Evolutionary conservation across 37 sponge, comb jelly and placozoan genomes (phyloP).

Genomic region (Eunapius fragilis): DNA sequence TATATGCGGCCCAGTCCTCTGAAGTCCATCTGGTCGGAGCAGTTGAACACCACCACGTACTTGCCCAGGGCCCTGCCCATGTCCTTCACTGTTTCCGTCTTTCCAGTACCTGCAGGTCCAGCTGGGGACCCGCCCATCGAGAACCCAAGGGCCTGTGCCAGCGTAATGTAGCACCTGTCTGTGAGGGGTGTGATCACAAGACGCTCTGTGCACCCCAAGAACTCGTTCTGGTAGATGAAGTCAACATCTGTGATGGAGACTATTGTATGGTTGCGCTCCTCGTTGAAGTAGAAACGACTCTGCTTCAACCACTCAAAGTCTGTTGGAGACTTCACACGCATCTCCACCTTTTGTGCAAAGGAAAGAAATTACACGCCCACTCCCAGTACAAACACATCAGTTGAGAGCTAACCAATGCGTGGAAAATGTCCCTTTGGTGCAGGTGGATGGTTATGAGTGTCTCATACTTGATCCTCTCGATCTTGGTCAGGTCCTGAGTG

Average conservation of each 20-base stretch:
- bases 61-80: conserved; percentile 98
- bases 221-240: conserved; percentile 98
- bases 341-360: conserved; percentile 56
- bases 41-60: conserved; percentile 99
- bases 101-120: conserved; percentile 93
- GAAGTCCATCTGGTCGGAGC: conserved; percentile 99
- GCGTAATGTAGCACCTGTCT: conserved; percentile 98
- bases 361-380: background rate
- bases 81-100: conserved; percentile 96
- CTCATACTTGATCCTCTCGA: conserved; percentile 89
- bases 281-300: conserved; percentile 96
- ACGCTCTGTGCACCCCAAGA: conserved; percentile 98
- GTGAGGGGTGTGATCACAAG: conserved; percentile 99
- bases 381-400: too few species aligned
- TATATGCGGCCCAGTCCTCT: conserved; percentile 97
- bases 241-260: conserved; percentile 97
- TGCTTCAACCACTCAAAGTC: conserved; percentile 99
- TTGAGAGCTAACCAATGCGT: conserved; percentile 80
- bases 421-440: conserved; percentile 99
- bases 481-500: conserved; percentile 85
- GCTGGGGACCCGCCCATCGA: conserved; percentile 98
- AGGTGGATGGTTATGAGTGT: conserved; percentile 99
- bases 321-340: conserved; percentile 75
- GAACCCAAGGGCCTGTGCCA: conserved; percentile 98
- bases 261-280: conserved; percentile 80